Conservation (phyloP, 2,113 vertebrate species). For the Turnix velox region DNA sequence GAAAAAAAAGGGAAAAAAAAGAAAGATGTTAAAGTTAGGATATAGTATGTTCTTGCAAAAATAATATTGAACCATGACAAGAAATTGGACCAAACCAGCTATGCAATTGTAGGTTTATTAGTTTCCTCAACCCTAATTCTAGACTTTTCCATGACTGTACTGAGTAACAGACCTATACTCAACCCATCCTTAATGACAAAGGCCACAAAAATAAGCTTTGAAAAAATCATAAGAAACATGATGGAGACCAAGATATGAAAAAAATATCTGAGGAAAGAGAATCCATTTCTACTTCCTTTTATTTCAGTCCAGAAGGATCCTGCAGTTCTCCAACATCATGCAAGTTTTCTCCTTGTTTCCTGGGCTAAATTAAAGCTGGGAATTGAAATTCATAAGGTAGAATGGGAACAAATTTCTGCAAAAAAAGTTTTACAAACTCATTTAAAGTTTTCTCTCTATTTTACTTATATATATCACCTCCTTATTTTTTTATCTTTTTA, state of each 20-base stretch:
- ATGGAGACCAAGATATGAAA: background rate
- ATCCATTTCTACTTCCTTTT: background rate
- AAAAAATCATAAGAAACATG: background rate
- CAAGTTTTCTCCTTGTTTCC: background rate
- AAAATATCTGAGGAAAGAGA: background rate
- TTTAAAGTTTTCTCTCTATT: background rate
- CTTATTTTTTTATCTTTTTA: background rate
- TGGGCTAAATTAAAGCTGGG: background rate
- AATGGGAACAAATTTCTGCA: background rate
- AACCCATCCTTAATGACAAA: background rate
- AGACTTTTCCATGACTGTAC: background rate
- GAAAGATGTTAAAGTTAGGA: background rate
- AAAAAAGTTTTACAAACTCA: background rate
- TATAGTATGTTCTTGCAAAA: too few species aligned
- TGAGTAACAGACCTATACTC: background rate
- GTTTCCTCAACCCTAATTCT: background rate
- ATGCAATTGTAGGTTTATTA: rapidly evolving
- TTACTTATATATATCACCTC: background rate
- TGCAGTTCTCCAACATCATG: background rate
- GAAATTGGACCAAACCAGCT: background rate
- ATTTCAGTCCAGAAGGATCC: background rate
- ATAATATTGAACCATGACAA: background rate
- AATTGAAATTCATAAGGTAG: background rate
- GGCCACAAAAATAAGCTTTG: background rate
- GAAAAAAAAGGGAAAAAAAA: too few species aligned